Percentiles rank a stretch among this genome's conserved stretches.
Conservation (phyloP, 1,140 invertebrate species). For the Armadillidium nasatum region DNA sequence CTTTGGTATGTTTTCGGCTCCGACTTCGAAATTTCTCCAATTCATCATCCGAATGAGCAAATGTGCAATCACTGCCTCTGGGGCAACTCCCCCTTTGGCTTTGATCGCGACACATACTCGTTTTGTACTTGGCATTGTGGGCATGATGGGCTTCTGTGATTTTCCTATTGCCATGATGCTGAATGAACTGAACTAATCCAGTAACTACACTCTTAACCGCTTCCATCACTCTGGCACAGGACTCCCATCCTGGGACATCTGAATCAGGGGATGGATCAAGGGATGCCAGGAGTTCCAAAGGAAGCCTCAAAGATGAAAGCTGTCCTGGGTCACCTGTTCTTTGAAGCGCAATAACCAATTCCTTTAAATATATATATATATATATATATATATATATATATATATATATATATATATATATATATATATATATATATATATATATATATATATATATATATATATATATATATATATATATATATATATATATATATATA, state of each 20-base stretch:
- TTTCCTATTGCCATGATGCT: conserved; percentile 54
- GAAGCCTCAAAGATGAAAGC: conserved; percentile 63
- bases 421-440: conserved; percentile 14
- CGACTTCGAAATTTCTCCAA: conserved; percentile 56
- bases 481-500: neutral
- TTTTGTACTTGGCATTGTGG: conserved; percentile 78
- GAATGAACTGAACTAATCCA: conserved; percentile 77
- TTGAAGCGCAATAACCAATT: conserved; percentile 85
- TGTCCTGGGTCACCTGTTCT: conserved; percentile 84
- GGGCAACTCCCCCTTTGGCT: conserved; percentile 72
- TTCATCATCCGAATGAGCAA: conserved; percentile 86
- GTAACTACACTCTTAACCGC: conserved; percentile 75
- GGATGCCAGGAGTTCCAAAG: conserved; percentile 76
- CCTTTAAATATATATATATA: conserved; percentile 55
- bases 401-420: neutral
- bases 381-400: conserved; percentile 20
- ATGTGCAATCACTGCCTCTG: conserved; percentile 78
- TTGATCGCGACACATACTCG: conserved; percentile 83
- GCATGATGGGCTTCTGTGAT: conserved; percentile 53
- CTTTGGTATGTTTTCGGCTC: conserved; percentile 37
- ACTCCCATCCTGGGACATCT: conserved; percentile 48
- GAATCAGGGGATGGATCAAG: conserved; percentile 63
- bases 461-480: conserved; percentile 13
- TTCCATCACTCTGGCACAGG: conserved; percentile 65
- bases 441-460: conserved; percentile 14